Conservation (phyloP, 1,140 invertebrate species). For the Euborellia annulipes region DNA sequence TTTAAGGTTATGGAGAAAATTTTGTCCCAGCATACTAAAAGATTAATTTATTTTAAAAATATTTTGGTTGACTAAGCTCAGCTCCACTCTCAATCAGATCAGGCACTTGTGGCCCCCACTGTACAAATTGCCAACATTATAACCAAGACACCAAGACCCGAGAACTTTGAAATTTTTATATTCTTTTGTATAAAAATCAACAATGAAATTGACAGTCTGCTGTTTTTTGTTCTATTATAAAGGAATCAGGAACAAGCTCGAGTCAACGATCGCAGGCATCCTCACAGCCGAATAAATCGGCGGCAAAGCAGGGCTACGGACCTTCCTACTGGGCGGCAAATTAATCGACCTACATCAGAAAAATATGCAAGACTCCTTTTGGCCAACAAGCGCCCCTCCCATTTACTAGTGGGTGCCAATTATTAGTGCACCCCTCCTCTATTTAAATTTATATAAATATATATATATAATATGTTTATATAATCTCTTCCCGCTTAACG, state of each 20-base stretch:
- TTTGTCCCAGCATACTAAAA: no score
- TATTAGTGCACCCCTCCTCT: constrained; percentile 3
- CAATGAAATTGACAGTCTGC: no score
- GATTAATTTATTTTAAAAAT: no score
- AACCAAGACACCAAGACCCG: no score
- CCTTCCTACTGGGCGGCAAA: constrained; percentile 22
- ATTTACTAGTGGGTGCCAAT: constrained; percentile 3
- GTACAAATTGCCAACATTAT: no score
- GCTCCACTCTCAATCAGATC: no score
- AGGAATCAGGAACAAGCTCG: constrained; percentile 46
- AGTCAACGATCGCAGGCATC: constrained; percentile 48
- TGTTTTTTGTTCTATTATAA: no score
- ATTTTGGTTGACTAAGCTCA: no score
- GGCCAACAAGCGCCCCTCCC: background rate
- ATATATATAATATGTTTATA: constrained; percentile 7
- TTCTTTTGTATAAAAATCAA: no score
- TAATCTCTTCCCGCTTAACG: constrained; percentile 4
- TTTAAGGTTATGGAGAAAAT: no score
- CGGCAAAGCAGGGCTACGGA: constrained; percentile 41
- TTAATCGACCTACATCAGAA: constrained; percentile 12
- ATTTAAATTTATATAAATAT: constrained; percentile 1
- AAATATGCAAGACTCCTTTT: background rate
- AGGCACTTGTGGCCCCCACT: no score
- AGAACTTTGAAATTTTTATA: no score
- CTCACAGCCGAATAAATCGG: constrained; percentile 45